Evolutionary conservation across 23 tunicate species (phyloP).

Genomic region (Styela clava): DNA sequence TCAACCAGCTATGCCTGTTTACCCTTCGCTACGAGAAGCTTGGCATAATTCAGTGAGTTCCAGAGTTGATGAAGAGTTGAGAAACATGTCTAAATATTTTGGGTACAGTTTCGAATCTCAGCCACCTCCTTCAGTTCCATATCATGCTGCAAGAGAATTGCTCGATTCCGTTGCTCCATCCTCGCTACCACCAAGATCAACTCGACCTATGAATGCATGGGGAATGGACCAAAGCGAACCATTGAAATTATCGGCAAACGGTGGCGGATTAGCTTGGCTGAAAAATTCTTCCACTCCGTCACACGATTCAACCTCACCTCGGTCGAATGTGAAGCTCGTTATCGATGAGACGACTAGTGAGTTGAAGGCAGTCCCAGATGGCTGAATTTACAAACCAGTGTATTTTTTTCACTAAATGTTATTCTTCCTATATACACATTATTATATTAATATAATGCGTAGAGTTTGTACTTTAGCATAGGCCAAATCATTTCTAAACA

Average conservation of each 20-base stretch:
- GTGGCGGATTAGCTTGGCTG: background rate
- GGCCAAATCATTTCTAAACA: too few species aligned
- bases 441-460: too few species aligned
- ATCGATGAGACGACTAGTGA: conserved; percentile 62
- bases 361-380: conserved; percentile 43
- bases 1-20: background rate
- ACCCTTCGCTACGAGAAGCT: background rate
- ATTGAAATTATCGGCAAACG: background rate
- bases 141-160: conserved; percentile 19
- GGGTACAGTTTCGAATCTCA: conserved; percentile 11
- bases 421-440: too few species aligned
- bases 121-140: conserved; percentile 3
- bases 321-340: conserved; percentile 40
- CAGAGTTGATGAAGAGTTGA: conserved; percentile 16
- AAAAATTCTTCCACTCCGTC: background rate
- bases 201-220: conserved; percentile 22
- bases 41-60: conserved; percentile 29
- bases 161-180: background rate
- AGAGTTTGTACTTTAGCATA: too few species aligned
- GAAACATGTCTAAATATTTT: conserved; percentile 23
- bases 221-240: background rate
- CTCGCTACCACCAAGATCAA: background rate
- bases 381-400: background rate
- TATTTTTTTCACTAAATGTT: too few species aligned
- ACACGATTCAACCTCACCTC: conserved; percentile 27